Conservation (phyloP, 2,797 vertebrate genomes). For the Oryzias sinensis region DNA sequence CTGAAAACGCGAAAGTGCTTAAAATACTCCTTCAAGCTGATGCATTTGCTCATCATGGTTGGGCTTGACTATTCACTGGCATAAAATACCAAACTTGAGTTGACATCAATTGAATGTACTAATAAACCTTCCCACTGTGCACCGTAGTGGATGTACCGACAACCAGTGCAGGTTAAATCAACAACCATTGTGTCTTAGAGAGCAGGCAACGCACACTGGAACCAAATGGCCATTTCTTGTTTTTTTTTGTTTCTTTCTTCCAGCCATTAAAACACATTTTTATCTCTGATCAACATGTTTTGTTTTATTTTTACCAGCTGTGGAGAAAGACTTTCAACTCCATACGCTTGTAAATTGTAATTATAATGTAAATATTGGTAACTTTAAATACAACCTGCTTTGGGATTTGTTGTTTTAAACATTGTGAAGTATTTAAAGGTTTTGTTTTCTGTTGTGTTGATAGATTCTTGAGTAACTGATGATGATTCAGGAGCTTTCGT, state of each 20-base stretch:
- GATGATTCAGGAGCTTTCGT: conserved; percentile 31
- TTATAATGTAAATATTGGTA: conserved; percentile 65
- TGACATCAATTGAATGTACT: conserved; percentile 64
- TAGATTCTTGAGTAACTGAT: conserved; percentile 43
- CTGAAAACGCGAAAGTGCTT: conserved; percentile 7
- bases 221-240: conserved; percentile 23
- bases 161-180: conserved; percentile 45
- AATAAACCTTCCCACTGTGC: conserved; percentile 53
- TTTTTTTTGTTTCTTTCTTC: conserved; percentile 1
- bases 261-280: conserved; percentile 12
- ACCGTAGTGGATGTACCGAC: conserved; percentile 34
- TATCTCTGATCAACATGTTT: conserved; percentile 12
- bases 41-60: conserved; percentile 30
- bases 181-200: conserved; percentile 67
- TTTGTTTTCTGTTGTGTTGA: conserved; percentile 39
- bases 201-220: conserved; percentile 48
- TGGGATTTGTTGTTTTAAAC: conserved; percentile 48
- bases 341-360: conserved; percentile 62
- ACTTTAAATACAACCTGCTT: conserved; percentile 12
- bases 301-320: conserved; percentile 8
- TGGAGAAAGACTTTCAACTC: conserved; percentile 33
- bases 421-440: conserved; percentile 27
- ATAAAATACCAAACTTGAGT: conserved; percentile 35
- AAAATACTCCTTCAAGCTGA: conserved; percentile 18
- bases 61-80: conserved; percentile 14